Percentiles rank a stretch among this genome's conserved stretches.
phyloP scores from a whole-genome alignment of 2,888 invertebrate species.

The Patella depressa region DNA sequence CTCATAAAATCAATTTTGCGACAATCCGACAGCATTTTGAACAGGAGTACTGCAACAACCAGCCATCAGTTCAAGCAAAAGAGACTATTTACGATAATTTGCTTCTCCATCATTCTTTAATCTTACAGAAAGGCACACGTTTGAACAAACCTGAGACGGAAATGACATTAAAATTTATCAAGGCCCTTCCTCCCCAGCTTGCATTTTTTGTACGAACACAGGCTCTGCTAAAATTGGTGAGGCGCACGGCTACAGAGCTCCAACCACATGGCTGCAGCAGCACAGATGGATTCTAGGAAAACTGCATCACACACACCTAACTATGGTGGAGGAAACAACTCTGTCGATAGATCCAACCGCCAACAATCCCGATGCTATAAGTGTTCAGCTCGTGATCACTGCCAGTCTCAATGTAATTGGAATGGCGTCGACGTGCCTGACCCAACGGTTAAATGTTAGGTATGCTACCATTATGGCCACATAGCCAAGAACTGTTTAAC shows the following conservation, averaged over 20 bases:
- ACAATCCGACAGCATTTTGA: neutral
- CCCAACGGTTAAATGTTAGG: neutral
- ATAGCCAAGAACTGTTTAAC: neutral
- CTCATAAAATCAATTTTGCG: too few relatives aligned
- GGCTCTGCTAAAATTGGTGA: slow-evolving; percentile 3
- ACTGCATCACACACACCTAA: neutral
- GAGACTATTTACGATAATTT: neutral
- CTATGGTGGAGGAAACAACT: neutral
- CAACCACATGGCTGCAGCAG: neutral
- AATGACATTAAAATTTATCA: neutral
- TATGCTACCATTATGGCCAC: neutral
- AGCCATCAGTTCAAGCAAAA: neutral
- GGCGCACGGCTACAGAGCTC: neutral
- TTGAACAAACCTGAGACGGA: neutral
- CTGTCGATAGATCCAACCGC: neutral
- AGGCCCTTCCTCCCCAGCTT: neutral
- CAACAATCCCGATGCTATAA: neutral
- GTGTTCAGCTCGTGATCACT: neutral
- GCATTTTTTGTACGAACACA: neutral
- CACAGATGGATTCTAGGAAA: neutral
- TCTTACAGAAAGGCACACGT: neutral
- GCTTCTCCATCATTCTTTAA: neutral
- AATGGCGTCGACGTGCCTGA: neutral
- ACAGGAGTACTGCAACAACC: neutral
- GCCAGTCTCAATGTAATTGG: neutral